These are phyloP conservation scores for Malaclemys terrapin DNA, from an alignment of 2,113 vertebrate species.

Conservation along the genomic window DNA sequence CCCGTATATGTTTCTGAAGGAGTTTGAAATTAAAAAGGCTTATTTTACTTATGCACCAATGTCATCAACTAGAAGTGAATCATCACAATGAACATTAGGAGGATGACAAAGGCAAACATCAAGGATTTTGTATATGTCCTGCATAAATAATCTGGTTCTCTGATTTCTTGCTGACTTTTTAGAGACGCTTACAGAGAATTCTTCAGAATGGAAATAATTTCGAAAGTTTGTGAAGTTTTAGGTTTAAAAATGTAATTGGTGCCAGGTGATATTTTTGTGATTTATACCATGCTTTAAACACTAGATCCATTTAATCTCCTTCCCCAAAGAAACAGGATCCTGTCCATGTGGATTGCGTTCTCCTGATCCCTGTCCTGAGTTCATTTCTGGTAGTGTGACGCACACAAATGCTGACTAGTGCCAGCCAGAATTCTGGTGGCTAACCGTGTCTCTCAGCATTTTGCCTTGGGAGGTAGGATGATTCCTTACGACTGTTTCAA, in stretches of 20 bases:
- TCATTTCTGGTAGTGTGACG: not conserved
- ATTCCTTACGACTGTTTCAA: not conserved
- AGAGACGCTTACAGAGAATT: slow-evolving; percentile 20
- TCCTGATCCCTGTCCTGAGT: fast-evolving
- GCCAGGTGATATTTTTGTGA: not conserved
- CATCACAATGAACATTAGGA: slow-evolving; percentile 60
- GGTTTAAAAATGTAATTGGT: slow-evolving; percentile 6
- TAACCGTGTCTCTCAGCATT: not conserved
- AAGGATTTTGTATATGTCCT: slow-evolving; percentile 56
- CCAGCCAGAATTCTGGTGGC: not conserved
- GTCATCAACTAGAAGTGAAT: slow-evolving; percentile 41
- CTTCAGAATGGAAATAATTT: not conserved
- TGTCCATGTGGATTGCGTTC: fast-evolving
- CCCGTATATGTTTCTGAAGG: slow-evolving; percentile 9
- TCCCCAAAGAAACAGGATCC: fast-evolving
- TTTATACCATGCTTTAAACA: not conserved
- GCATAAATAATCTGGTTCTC: slow-evolving; percentile 7
- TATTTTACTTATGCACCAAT: slow-evolving; percentile 44
- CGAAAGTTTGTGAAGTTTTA: not conserved
- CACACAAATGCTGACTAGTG: not conserved
- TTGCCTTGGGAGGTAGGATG: slow-evolving; percentile 26
- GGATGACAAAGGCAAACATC: slow-evolving; percentile 56
- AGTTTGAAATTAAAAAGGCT: slow-evolving; percentile 33
- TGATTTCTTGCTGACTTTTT: not conserved
- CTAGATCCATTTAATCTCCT: fast-evolving